These are phyloP conservation scores for Passer montanus DNA, from an alignment of 2,113 vertebrate species.

Conservation along the genomic window DNA sequence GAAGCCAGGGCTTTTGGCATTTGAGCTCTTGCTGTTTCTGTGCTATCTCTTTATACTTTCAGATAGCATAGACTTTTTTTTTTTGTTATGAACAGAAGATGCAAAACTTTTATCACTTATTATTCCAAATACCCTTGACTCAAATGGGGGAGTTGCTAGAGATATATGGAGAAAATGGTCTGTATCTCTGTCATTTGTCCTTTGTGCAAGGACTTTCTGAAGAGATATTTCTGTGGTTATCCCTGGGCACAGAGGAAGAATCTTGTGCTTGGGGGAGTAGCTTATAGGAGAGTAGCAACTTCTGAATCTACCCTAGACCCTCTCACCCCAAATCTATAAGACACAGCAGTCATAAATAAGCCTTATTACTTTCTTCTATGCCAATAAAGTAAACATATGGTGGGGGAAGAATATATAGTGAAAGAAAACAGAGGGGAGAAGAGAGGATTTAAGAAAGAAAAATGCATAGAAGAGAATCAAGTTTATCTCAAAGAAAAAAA, in stretches of 20 bases:
- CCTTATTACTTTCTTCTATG: not conserved
- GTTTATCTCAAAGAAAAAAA: not conserved
- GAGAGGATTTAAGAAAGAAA: not conserved
- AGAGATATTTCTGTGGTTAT: not conserved
- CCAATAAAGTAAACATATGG: not conserved
- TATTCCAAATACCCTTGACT: not conserved
- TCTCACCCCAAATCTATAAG: not conserved
- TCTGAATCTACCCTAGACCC: rapidly evolving
- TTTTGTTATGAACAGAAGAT: not conserved
- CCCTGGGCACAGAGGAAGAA: not conserved
- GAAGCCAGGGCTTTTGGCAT: not conserved
- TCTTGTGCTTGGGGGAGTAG: not conserved
- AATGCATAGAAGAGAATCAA: not conserved
- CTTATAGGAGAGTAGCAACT: not conserved
- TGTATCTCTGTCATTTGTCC: not conserved
- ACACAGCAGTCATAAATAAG: not conserved
- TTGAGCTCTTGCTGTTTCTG: not conserved
- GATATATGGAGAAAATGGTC: not conserved
- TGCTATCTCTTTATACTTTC: not conserved
- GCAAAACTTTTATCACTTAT: not conserved
- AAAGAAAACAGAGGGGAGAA: not conserved
- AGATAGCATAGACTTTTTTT: not conserved
- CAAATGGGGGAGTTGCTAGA: not conserved
- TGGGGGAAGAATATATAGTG: not conserved
- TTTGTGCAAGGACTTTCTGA: not conserved